Evolutionary conservation across 2,797 vertebrate genomes (phyloP).

Genomic region (Denticeps clupeoides): DNA sequence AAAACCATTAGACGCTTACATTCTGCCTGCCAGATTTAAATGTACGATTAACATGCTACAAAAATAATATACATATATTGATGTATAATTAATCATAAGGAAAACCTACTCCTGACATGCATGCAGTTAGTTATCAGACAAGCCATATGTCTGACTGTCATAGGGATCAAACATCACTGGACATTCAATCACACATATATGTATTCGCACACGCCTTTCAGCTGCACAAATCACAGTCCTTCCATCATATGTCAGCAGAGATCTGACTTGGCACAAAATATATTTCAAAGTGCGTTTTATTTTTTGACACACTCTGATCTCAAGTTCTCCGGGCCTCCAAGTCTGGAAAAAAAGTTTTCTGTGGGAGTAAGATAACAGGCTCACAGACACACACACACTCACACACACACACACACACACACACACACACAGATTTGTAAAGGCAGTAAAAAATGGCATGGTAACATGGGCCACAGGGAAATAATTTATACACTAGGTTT

Average conservation of each 20-base stretch:
- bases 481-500: too few relatives aligned
- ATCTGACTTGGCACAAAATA: conserved; percentile 45
- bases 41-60: too few relatives aligned
- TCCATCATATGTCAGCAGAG: conserved; percentile 31
- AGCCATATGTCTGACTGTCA: background rate
- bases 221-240: conserved; percentile 6
- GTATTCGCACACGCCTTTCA: background rate
- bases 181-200: conserved; percentile 5
- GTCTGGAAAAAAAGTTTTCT: conserved; percentile 47
- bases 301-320: conserved; percentile 46
- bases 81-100: too few relatives aligned
- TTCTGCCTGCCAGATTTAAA: too few relatives aligned
- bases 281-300: conserved; percentile 46
- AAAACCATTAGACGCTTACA: too few relatives aligned
- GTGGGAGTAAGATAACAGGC: conserved; percentile 37
- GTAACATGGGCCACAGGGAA: too few relatives aligned
- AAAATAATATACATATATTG: too few relatives aligned
- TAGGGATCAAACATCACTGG: conserved; percentile 13
- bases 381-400: background rate
- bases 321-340: conserved; percentile 39
- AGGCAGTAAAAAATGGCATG: too few relatives aligned
- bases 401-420: background rate
- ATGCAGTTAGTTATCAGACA: background rate
- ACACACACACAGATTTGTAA: conserved; percentile 12
- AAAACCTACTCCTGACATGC: too few relatives aligned